These are phyloP conservation scores for Linnaemya tessellans DNA, from an alignment of 2,888 invertebrate species.

Conservation along the genomic window DNA sequence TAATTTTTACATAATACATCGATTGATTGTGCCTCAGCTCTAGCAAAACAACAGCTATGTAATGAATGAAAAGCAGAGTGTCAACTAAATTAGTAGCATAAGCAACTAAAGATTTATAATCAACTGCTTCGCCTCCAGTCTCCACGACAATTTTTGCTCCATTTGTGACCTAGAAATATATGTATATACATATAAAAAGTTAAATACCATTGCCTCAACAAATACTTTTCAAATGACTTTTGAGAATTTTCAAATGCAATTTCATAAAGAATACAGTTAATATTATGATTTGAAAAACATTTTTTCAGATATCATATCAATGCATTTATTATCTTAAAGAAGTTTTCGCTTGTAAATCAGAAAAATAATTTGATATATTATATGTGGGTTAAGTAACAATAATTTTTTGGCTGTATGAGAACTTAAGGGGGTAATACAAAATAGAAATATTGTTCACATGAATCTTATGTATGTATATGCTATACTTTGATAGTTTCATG, in stretches of 20 bases:
- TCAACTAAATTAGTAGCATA: constrained; percentile 97
- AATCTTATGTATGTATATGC: no score
- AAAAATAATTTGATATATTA: no score
- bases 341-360: no score
- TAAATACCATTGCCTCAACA: background rate
- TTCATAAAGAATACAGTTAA: no score
- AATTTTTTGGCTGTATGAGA: no score
- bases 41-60: constrained; percentile 95
- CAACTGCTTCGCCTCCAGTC: constrained; percentile 89
- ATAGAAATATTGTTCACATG: no score
- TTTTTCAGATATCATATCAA: no score
- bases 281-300: no score
- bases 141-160: constrained; percentile 91
- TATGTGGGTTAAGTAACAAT: no score
- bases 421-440: no score
- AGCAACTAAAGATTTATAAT: constrained; percentile 94
- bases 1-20: constrained; percentile 93
- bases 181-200: background rate
- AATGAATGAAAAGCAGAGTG: constrained; percentile 96
- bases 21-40: constrained; percentile 97
- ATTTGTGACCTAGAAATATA: constrained; percentile 84
- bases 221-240: background rate
- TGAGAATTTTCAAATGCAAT: background rate
- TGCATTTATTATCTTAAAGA: no score
- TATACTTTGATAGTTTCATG: no score